These are phyloP conservation scores for Otus scops DNA, from an alignment of 2,797 vertebrate genomes.

Conservation along the genomic window DNA sequence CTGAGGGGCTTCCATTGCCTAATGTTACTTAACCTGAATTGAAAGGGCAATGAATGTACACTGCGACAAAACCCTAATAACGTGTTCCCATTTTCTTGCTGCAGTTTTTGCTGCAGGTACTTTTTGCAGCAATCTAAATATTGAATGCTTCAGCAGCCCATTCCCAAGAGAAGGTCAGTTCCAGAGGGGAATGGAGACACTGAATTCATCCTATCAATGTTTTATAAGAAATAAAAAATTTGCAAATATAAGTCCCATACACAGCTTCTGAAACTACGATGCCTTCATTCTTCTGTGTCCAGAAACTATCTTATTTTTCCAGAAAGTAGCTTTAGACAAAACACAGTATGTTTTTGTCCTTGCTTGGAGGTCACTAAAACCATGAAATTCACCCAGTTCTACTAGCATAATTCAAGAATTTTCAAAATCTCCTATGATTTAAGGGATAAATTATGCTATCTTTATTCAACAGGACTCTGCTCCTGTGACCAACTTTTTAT, in stretches of 20 bases:
- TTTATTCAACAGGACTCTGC: neutral
- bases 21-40: neutral
- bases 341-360: constrained; percentile 5
- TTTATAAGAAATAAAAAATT: constrained; percentile 34
- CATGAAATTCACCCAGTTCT: constrained; percentile 9
- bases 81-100: neutral
- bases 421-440: neutral
- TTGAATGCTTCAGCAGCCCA: constrained; percentile 3
- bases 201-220: constrained; percentile 49
- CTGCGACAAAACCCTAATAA: neutral
- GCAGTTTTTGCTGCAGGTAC: neutral
- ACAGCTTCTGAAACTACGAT: constrained; percentile 4
- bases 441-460: neutral
- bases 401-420: neutral
- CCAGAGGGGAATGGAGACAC: constrained; percentile 34
- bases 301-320: constrained; percentile 15
- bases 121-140: neutral
- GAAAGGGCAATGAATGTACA: neutral
- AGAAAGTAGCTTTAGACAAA: neutral
- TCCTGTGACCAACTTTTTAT: neutral
- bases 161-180: constrained; percentile 47
- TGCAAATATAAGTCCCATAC: constrained; percentile 34
- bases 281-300: neutral
- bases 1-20: neutral
- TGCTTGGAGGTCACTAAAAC: constrained; percentile 14